phyloP scores from a whole-genome alignment of 2,797 vertebrate species.

The Micromesistius poutassou region DNA sequence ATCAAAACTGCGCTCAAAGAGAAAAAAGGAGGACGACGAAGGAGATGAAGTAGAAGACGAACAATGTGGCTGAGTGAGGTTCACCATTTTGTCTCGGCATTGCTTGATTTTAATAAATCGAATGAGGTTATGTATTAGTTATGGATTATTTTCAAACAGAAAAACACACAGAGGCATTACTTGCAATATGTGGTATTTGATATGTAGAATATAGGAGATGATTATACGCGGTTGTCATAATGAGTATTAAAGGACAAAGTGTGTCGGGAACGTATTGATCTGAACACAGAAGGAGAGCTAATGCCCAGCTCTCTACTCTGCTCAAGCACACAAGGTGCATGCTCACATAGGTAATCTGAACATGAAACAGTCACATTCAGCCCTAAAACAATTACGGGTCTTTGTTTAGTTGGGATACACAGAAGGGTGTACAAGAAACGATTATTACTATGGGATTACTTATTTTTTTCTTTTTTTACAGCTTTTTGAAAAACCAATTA shows the following conservation, averaged over 20 bases:
- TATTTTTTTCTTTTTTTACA: constrained; percentile 60
- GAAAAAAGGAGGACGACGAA: not conserved
- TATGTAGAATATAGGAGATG: not conserved
- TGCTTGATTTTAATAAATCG: not conserved
- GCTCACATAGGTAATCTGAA: constrained; percentile 62
- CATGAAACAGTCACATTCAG: constrained; percentile 59
- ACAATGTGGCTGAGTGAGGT: not conserved
- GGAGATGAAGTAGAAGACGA: too few relatives aligned
- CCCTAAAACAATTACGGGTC: constrained; percentile 72
- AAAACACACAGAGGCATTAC: too few relatives aligned
- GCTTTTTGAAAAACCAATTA: constrained; percentile 61
- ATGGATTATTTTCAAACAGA: too few relatives aligned
- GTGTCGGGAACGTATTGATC: not conserved
- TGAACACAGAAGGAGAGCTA: constrained; percentile 17
- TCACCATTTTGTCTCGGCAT: not conserved
- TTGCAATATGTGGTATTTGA: too few relatives aligned
- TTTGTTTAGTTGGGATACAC: constrained; percentile 64
- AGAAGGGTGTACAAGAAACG: constrained; percentile 67
- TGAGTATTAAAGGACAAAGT: not conserved
- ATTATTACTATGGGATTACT: constrained; percentile 73
- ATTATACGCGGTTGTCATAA: not conserved
- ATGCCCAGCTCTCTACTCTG: too few relatives aligned
- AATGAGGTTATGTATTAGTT: too few relatives aligned
- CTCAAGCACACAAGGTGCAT: constrained; percentile 10
- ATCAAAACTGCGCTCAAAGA: not conserved